Base-by-base conservation (phyloP, 1,140 invertebrate species). In the Chironomus tepperi region DNA sequence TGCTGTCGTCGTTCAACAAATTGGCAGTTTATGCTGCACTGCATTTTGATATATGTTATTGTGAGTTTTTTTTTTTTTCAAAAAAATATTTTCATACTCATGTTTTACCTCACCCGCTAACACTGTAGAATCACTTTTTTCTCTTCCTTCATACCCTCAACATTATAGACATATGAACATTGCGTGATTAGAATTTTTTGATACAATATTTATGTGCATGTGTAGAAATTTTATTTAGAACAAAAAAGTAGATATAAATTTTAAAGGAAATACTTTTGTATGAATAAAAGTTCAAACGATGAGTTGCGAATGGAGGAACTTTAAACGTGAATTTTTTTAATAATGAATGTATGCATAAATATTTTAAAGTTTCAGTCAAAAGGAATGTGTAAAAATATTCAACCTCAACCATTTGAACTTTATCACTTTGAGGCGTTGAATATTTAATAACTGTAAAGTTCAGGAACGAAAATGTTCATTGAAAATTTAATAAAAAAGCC, bases 111-210 rank as follows among this genome's bases (percentile, higher is more conserved):
- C 24, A 34, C 24, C 24, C 24, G 47, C 9, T 57, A 12, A 57
- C n/a, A 12, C n/a, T 57, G 2, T n/a, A 2, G 2, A n/a, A 57
- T 57, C n/a, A 12, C n/a, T 3, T 2, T 2, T 57, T 57, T 57
- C 47, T 7, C 47, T 10, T 10, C 2, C 1, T 57, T 57, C 47
- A 2, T 57, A 57, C n/a, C 47, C 47, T 57, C 8, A n/a, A 57
- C 24, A 2, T 5, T 34, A 34, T 34, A 34, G 47, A 57, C 47
- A 57, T 57, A 57, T n/a, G 47, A 57, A n/a, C 43, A 47, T 12
- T 57, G 47, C 47, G 47, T 57, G 47, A n/a, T 57, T 57, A 57
- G 47, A 57, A 57, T 57, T 12, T 34, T 57, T 57, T 57, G 47
- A 57, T 57, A 57, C n/a, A n/a, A n/a, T 9, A 47, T 12, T 5